Evolutionary conservation across 92 coral and sea anemone species (phyloP).

Genomic region (Parazoanthus darwini): DNA sequence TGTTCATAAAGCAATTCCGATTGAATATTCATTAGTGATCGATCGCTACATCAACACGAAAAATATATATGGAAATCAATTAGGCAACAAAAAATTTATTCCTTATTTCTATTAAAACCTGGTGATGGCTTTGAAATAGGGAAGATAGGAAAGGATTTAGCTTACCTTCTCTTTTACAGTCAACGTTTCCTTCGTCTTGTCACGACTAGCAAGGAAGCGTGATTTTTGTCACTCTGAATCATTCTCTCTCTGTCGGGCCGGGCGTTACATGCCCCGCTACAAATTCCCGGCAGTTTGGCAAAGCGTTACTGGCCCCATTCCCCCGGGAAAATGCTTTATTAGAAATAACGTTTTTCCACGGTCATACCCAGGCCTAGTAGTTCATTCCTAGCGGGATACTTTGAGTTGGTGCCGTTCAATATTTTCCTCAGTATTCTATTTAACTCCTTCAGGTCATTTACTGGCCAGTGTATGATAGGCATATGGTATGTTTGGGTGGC

Average conservation of each 20-base stretch:
- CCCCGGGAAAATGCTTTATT: conserved; percentile 9
- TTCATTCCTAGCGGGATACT: no score
- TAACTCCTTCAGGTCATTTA: no score
- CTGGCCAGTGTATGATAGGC: no score
- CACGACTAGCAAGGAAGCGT: no score
- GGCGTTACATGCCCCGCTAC: background rate
- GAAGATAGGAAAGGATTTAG: background rate
- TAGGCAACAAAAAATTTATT: background rate
- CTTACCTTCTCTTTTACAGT: no score
- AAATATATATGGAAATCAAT: background rate
- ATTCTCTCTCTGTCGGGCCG: background rate
- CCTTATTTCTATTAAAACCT: background rate
- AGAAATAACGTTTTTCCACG: no score
- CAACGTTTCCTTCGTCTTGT: no score
- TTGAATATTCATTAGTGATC: background rate
- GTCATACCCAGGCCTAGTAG: no score
- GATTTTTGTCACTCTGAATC: background rate
- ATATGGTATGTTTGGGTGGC: no score
- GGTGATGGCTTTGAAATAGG: background rate
- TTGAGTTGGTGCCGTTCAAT: no score
- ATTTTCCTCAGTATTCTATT: no score
- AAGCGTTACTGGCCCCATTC: no score
- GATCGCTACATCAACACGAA: background rate
- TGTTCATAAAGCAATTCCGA: background rate
- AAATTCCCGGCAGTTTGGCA: background rate